phyloP scores from a whole-genome alignment of 2,113 vertebrate genomes.

The Morone saxatilis region DNA sequence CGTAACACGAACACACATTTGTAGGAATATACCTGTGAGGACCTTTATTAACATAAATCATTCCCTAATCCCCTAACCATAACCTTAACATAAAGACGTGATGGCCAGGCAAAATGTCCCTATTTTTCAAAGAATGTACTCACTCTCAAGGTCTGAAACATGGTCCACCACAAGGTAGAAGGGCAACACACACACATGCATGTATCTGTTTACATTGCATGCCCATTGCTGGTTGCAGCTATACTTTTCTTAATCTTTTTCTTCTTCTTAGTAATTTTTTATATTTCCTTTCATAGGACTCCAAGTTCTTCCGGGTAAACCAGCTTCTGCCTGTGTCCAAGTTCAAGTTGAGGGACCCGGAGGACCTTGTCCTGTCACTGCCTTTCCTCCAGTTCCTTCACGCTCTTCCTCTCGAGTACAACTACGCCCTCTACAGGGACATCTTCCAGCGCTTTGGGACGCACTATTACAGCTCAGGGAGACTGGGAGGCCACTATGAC shows the following conservation, averaged over 20 bases:
- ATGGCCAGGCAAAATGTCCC: neutral
- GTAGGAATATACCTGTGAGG: neutral
- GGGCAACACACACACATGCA: neutral
- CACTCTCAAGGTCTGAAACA: neutral
- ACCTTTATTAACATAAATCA: neutral
- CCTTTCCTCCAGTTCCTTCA: constrained; percentile 90
- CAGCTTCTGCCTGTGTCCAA: constrained; percentile 90
- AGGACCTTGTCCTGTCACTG: constrained; percentile 87
- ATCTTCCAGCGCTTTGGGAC: constrained; percentile 95
- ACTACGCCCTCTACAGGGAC: constrained; percentile 91
- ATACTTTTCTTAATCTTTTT: neutral
- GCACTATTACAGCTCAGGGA: constrained; percentile 92
- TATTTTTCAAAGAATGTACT: neutral
- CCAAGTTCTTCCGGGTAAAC: constrained; percentile 90
- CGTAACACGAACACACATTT: constrained; percentile 2
- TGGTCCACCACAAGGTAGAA: neutral
- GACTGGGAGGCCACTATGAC: constrained; percentile 92
- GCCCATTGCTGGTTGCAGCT: neutral
- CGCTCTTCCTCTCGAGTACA: constrained; percentile 92
- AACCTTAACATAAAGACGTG: neutral
- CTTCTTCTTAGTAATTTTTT: neutral
- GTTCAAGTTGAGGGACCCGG: constrained; percentile 86
- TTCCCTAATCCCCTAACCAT: neutral
- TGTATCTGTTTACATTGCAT: neutral
- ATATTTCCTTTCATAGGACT: constrained; percentile 83